Evolutionary conservation across 2,888 invertebrate species (phyloP).

Genomic region (Aleiodes testaceus): DNA sequence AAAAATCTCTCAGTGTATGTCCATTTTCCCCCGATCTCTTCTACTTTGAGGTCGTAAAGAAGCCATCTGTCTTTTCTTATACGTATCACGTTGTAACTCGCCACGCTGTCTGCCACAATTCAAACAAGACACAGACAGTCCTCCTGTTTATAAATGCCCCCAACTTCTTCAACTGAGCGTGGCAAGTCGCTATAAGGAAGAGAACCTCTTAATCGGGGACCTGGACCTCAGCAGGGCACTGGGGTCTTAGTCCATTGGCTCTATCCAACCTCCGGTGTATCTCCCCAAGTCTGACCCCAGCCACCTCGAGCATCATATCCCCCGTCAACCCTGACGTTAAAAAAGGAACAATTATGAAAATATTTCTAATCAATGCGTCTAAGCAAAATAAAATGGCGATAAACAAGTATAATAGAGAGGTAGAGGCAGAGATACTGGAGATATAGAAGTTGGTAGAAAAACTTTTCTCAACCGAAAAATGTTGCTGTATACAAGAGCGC

Average conservation of each 20-base stretch:
- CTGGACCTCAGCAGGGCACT: conserved; percentile 64
- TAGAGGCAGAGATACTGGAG: no score
- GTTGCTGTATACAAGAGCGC: background rate
- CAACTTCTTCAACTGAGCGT: conserved; percentile 47
- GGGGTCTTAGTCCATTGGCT: conserved; percentile 59
- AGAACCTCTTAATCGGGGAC: conserved; percentile 65
- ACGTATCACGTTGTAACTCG: conserved; percentile 58
- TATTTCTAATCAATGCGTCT: no score
- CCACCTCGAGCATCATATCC: conserved; percentile 47
- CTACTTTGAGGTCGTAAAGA: background rate
- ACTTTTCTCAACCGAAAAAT: background rate
- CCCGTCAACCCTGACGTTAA: background rate
- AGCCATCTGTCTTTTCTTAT: conserved; percentile 7
- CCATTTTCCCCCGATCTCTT: no score
- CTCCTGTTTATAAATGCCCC: conserved; percentile 36
- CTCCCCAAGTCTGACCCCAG: conserved; percentile 59
- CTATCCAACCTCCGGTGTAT: conserved; percentile 58
- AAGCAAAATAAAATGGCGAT: no score
- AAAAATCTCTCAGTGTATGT: no score
- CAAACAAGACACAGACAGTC: conserved; percentile 38
- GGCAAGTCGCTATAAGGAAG: conserved; percentile 60
- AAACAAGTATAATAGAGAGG: no score
- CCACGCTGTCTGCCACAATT: conserved; percentile 63
- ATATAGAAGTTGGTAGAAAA: no score
- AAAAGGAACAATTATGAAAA: no score